Percentiles rank a stretch among this genome's conserved stretches.
Conservation (phyloP, 2,113 vertebrate species). For the Genyomyrus donnyi region DNA sequence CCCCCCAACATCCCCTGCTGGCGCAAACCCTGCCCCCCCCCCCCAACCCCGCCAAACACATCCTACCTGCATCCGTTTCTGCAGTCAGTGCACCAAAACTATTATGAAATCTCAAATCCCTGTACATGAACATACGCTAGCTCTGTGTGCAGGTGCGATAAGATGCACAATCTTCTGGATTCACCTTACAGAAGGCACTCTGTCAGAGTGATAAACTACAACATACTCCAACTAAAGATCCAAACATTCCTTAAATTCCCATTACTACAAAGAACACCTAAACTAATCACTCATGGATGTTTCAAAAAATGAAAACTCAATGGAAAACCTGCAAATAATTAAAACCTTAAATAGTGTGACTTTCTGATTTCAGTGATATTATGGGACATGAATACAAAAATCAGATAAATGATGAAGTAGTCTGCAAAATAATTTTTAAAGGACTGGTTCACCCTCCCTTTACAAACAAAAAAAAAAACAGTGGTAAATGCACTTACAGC, state of each 20-base stretch:
- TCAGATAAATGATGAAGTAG: background rate
- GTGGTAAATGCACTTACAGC: background rate
- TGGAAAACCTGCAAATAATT: background rate
- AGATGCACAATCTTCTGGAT: background rate
- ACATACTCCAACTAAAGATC: background rate
- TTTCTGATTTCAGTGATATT: background rate
- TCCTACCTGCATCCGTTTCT: background rate
- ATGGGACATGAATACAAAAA: background rate
- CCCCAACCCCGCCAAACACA: background rate
- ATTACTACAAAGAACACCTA: background rate
- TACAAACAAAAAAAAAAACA: background rate
- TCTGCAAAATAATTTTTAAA: background rate
- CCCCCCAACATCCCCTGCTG: background rate
- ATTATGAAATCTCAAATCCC: background rate
- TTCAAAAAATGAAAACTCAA: background rate
- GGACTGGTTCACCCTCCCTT: background rate
- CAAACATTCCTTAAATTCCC: conserved; percentile 6
- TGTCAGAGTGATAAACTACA: background rate
- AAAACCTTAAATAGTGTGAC: background rate
- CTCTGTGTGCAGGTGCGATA: background rate
- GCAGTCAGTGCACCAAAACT: background rate
- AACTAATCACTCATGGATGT: background rate
- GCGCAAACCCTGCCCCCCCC: background rate
- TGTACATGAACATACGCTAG: background rate
- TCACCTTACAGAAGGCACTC: background rate